Evolutionary conservation across 2,888 invertebrate genomes (phyloP).

Genomic region (Phania funesta): DNA sequence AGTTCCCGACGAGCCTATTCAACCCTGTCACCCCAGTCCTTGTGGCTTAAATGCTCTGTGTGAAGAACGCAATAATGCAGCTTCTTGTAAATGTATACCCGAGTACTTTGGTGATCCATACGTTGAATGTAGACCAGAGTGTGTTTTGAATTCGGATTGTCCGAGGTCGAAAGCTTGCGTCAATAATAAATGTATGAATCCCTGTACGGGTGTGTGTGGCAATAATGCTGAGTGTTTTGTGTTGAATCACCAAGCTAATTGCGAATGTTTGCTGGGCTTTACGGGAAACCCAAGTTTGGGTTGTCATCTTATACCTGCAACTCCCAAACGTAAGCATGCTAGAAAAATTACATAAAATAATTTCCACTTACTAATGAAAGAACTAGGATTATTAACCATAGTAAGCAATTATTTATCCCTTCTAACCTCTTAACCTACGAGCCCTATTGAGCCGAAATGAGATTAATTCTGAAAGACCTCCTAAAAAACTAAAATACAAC

Average conservation of each 20-base stretch:
- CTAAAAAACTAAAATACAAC: not conserved
- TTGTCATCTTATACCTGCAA: constrained; percentile 78
- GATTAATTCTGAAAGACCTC: constrained; percentile 8
- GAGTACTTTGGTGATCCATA: constrained; percentile 85
- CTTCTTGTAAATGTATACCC: constrained; percentile 84
- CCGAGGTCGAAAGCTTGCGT: constrained; percentile 84
- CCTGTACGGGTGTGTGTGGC: constrained; percentile 91
- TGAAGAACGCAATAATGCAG: constrained; percentile 84
- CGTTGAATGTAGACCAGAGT: constrained; percentile 85
- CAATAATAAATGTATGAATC: constrained; percentile 90
- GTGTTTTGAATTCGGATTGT: constrained; percentile 85
- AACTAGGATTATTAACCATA: constrained; percentile 9
- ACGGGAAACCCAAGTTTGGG: constrained; percentile 83
- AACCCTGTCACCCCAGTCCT: constrained; percentile 85
- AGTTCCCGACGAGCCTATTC: constrained; percentile 81
- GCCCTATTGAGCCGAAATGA: not conserved
- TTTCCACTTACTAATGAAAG: not conserved
- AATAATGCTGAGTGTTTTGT: constrained; percentile 88
- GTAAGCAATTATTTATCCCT: not conserved
- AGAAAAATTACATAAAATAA: not conserved
- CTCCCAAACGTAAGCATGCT: constrained; percentile 77
- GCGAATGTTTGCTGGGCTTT: constrained; percentile 83
- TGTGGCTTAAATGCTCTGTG: constrained; percentile 86
- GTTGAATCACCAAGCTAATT: constrained; percentile 85
- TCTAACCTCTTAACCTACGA: constrained; percentile 18